Percentiles rank a stretch among this genome's conserved stretches.
Evolutionary conservation across 2,797 vertebrate species (phyloP).

Genomic region (Sebastes hopkinsi): DNA sequence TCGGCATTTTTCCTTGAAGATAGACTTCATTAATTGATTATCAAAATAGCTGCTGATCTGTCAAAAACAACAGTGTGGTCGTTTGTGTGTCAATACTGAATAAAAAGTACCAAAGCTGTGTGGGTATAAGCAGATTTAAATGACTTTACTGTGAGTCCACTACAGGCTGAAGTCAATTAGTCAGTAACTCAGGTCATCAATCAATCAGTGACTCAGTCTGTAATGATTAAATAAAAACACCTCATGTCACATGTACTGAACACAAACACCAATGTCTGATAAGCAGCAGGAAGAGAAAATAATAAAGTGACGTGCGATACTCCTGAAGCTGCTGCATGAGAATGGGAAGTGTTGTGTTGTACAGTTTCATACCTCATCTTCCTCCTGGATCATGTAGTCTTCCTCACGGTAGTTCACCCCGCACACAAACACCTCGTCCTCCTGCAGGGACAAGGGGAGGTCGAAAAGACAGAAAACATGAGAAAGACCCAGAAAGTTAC

Average conservation of each 20-base stretch:
- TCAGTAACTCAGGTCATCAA: not conserved
- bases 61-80: not conserved
- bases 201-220: not conserved
- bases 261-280: not conserved
- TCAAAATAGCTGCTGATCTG: not conserved
- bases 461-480: not conserved
- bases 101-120: not conserved
- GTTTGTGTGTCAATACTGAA: not conserved
- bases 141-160: not conserved
- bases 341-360: no score
- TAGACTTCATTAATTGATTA: not conserved
- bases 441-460: slow-evolving; percentile 29
- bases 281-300: not conserved
- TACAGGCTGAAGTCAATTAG: not conserved
- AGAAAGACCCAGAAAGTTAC: not conserved
- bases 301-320: not conserved
- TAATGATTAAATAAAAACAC: not conserved
- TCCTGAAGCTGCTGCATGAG: not conserved
- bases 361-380: slow-evolving; percentile 54
- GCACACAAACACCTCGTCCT: slow-evolving; percentile 70
- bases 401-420: slow-evolving; percentile 85
- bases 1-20: no score
- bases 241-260: not conserved
- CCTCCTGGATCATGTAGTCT: slow-evolving; percentile 79
- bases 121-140: not conserved